A percentile compares a stretch with the other conserved stretches of the same genome.
These are phyloP conservation scores for Chironomus tentans DNA, from an alignment of 2,888 invertebrate genomes.

Conservation along the genomic window DNA sequence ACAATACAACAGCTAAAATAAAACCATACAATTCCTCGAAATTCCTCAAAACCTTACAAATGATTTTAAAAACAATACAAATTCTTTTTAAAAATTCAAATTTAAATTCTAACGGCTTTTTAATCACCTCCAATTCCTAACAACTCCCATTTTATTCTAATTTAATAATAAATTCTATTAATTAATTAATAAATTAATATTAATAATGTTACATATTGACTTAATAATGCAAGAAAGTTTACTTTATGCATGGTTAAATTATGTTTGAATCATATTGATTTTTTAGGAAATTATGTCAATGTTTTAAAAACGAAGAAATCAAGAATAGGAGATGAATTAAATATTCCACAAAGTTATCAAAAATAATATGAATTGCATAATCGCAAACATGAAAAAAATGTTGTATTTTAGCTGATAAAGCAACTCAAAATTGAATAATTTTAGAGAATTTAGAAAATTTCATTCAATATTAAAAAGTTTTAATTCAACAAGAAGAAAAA, in stretches of 20 bases:
- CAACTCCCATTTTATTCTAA: no score
- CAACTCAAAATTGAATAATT: no score
- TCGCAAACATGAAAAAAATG: no score
- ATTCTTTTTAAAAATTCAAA: not conserved
- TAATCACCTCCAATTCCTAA: not conserved
- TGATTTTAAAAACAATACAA: not conserved
- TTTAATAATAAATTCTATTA: not conserved
- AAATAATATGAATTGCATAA: no score
- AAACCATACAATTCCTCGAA: no score
- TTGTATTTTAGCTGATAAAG: no score
- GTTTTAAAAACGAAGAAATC: not conserved
- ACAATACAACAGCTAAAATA: no score
- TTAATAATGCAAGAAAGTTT: not conserved
- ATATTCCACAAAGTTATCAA: not conserved
- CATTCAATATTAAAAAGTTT: not conserved
- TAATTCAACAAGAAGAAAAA: no score
- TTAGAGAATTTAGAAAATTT: not conserved
- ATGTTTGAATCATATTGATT: constrained; percentile 10
- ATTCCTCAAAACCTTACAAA: no score
- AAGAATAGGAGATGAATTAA: not conserved
- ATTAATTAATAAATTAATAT: not conserved
- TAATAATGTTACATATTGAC: not conserved
- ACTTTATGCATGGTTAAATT: constrained; percentile 2
- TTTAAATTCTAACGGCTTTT: not conserved
- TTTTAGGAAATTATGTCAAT: not conserved